Conservation (phyloP, 2,797 vertebrate species). For the Champsocephalus gunnari region DNA sequence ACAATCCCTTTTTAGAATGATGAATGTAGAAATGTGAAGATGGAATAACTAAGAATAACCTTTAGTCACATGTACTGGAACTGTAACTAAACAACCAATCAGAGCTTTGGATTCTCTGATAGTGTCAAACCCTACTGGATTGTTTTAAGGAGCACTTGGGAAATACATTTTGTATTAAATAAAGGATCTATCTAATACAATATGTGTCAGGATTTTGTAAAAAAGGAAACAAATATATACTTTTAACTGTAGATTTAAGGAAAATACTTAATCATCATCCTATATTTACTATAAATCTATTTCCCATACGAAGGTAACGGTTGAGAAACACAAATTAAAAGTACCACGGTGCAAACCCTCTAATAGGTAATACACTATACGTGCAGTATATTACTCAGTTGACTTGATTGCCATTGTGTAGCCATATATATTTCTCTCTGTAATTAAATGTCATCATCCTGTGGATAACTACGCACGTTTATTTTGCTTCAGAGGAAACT, state of each 20-base stretch:
- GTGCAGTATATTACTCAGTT: neutral
- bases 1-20: too few species aligned
- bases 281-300: neutral
- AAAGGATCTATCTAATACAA: too few species aligned
- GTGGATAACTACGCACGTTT: neutral
- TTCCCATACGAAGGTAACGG: too few species aligned
- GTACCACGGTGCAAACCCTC: neutral
- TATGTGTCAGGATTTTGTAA: too few species aligned
- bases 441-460: conserved; percentile 20
- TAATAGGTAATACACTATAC: neutral
- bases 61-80: too few species aligned
- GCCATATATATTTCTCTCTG: neutral
- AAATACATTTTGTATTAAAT: too few species aligned
- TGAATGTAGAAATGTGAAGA: too few species aligned
- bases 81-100: too few species aligned
- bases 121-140: neutral
- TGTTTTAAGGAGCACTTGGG: too few species aligned
- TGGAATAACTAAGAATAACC: too few species aligned
- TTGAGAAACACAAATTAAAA: neutral
- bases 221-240: too few species aligned
- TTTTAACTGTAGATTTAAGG: neutral
- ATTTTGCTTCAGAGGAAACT: neutral
- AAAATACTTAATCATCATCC: neutral
- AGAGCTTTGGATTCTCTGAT: too few species aligned
- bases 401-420: conserved; percentile 2